Percentiles rank a stretch among this genome's conserved stretches.
phyloP scores from a whole-genome alignment of 1,140 invertebrate species.

The Magallana angulata region DNA sequence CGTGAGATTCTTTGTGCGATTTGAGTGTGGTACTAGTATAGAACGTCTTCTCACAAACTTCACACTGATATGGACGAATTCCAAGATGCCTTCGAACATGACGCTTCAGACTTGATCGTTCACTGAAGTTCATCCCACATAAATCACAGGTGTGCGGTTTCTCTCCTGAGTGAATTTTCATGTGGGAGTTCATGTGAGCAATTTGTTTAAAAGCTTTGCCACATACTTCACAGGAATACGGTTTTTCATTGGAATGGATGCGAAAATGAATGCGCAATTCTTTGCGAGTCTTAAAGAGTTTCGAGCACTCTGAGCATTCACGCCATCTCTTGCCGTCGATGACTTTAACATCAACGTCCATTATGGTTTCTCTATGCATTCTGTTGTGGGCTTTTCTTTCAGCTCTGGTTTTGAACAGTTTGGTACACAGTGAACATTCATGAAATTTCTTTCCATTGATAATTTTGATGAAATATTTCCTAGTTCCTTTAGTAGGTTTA shows the following conservation, averaged over 20 bases:
- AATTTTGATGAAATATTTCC: slow-evolving; percentile 36
- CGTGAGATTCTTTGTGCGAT: slow-evolving; percentile 24
- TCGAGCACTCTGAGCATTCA: slow-evolving; percentile 38
- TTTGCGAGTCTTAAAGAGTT: slow-evolving; percentile 47
- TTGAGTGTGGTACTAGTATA: slow-evolving; percentile 17
- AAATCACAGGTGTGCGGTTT: slow-evolving; percentile 92
- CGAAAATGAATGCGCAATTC: slow-evolving; percentile 45
- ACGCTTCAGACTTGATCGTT: slow-evolving; percentile 55
- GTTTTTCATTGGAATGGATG: slow-evolving; percentile 52
- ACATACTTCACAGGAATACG: slow-evolving; percentile 90
- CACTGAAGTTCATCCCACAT: slow-evolving; percentile 55
- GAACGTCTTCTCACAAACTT: slow-evolving; percentile 40
- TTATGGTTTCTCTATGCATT: slow-evolving; percentile 11
- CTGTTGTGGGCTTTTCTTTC: slow-evolving; percentile 31
- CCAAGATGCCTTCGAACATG: slow-evolving; percentile 51
- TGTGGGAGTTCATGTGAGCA: slow-evolving; percentile 94
- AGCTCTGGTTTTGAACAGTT: slow-evolving; percentile 25
- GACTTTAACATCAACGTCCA: slow-evolving; percentile 33
- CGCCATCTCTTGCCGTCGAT: slow-evolving; percentile 42
- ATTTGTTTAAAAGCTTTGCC: slow-evolving; percentile 92
- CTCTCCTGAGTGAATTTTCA: slow-evolving; percentile 95
- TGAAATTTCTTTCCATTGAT: slow-evolving; percentile 28
- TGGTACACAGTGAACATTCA: slow-evolving; percentile 24
- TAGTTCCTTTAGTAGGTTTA: slow-evolving; percentile 1
- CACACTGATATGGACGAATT: slow-evolving; percentile 44